These are phyloP conservation scores for Strix aluco DNA, from an alignment of 2,113 vertebrate genomes.

Conservation along the genomic window DNA sequence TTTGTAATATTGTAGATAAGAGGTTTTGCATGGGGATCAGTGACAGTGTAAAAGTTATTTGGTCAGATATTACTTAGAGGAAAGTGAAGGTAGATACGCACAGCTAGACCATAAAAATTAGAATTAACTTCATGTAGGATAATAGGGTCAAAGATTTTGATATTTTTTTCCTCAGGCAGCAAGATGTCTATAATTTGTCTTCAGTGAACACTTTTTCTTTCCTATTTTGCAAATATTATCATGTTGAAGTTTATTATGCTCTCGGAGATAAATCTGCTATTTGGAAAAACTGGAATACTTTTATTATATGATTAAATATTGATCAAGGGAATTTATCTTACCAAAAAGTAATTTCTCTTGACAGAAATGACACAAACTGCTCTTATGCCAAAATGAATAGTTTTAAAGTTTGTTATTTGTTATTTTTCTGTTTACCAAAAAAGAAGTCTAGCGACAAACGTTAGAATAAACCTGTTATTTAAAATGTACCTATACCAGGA, in stretches of 20 bases:
- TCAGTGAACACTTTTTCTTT: neutral
- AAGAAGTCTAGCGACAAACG: neutral
- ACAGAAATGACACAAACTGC: constrained; percentile 24
- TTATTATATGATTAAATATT: constrained; percentile 58
- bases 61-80: neutral
- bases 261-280: constrained; percentile 24
- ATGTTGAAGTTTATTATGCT: constrained; percentile 17
- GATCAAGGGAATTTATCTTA: constrained; percentile 37
- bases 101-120: neutral
- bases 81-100: neutral
- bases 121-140: neutral
- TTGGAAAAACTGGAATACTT: constrained; percentile 35
- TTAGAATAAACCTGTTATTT: constrained; percentile 28
- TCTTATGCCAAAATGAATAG: constrained; percentile 9
- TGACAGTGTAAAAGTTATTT: neutral
- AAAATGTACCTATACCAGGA: constrained; percentile 3
- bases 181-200: neutral
- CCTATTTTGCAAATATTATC: constrained; percentile 24
- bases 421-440: constrained; percentile 39
- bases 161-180: neutral
- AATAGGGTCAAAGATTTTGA: neutral
- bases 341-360: constrained; percentile 13
- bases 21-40: neutral
- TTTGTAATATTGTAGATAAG: neutral
- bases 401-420: constrained; percentile 7